phyloP scores from a whole-genome alignment of 2,113 vertebrate species.

The Eubucco bourcierii region DNA sequence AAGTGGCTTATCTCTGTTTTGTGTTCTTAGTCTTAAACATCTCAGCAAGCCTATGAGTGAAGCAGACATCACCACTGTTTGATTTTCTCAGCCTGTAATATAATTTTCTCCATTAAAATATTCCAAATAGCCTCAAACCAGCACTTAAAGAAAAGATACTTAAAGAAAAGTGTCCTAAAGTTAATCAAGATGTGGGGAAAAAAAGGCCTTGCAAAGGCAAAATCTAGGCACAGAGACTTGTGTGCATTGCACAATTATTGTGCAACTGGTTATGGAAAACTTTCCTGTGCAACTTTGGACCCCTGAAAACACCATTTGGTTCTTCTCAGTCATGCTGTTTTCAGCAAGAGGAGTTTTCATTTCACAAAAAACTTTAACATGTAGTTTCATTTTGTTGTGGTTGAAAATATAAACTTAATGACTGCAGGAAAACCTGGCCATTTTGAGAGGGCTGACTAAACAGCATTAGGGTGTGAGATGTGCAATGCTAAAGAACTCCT shows the following conservation, averaged over 20 bases:
- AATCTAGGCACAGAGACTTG: not conserved
- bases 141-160: not conserved
- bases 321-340: not conserved
- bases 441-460: not conserved
- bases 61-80: too few species aligned
- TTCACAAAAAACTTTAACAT: not conserved
- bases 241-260: not conserved
- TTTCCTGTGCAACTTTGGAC: not conserved
- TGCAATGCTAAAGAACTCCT: not conserved
- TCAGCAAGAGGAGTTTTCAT: not conserved
- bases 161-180: not conserved
- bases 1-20: too few species aligned
- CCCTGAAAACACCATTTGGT: not conserved
- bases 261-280: not conserved
- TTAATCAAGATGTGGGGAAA: not conserved
- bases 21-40: too few species aligned
- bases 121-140: too few species aligned
- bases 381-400: not conserved
- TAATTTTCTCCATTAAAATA: too few species aligned
- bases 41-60: too few species aligned
- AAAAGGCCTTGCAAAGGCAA: not conserved
- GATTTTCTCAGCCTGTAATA: too few species aligned
- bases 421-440: not conserved
- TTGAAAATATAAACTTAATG: not conserved
- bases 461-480: not conserved